Base-by-base conservation (phyloP, 37 sponge, comb jelly and placozoan species). In the Axinella damicornis region DNA sequence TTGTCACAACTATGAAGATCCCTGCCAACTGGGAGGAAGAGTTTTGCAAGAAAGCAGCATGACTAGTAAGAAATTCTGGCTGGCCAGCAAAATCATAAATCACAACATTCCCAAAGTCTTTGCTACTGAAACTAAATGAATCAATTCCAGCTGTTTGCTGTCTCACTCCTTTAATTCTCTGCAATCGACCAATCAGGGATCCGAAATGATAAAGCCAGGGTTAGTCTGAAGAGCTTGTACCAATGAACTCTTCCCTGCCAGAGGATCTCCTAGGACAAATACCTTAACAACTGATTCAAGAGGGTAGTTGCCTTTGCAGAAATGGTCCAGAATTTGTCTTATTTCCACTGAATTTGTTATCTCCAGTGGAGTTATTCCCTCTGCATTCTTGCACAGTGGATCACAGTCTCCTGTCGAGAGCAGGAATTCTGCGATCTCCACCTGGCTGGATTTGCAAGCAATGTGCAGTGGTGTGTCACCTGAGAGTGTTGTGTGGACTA, bases 41-140 rank as follows among this genome's bases (percentile, higher is more conserved):
- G 11, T 28, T 62, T 13, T 62, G 27, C 34, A 82, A 46, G 38
- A 82, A 41, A 11, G 64, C 72, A 22, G 71, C 33, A 32, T 82
- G 82, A 38, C 72, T 69, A 5, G 66, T 34, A 59, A 70, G 54
- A 60, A 70, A 82, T 27, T 82, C 82, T 15, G 30, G 17, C 28
- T 82, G 82, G 13, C 82, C 82, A 19, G 72, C 82, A 70, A 82
- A 82, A 31, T 82, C 72, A 67, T 55, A 82, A 19, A 82, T n/a
- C 52, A 82, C 6, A 1, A 82, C 71, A 21, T 68, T 24, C 20
- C 82, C 82, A 57, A 70, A 71, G 15, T 82, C 59, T 33, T 13
- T 52, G 60, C 82, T 70, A 25, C 53, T n/a, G 33, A 55, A 46
- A n/a, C 62, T 40, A 62, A 53, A 11, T 0, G 72, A 57, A 38